Conservation (phyloP, 2,888 invertebrate species). For the Seira sanloemensis region DNA sequence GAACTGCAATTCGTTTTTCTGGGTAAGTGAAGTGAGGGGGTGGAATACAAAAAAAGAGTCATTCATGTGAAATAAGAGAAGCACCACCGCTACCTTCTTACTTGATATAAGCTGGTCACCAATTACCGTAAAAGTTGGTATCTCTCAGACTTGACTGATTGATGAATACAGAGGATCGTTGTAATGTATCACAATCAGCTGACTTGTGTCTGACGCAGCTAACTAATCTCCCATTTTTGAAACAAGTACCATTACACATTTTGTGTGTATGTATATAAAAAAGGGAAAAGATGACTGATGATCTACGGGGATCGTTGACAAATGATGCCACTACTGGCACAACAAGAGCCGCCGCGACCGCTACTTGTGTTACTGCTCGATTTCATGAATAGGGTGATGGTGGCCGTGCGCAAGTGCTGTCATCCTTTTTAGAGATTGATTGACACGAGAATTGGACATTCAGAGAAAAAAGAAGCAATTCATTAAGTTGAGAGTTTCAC, state of each 20-base stretch:
- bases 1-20: no score
- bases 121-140: slow-evolving; percentile 50
- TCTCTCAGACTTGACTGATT: slow-evolving; percentile 37
- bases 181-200: slow-evolving; percentile 36
- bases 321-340: slow-evolving; percentile 38
- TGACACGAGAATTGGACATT: slow-evolving; percentile 56
- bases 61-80: background rate
- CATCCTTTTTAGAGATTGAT: slow-evolving; percentile 51
- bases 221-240: background rate
- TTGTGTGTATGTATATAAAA: background rate
- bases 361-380: background rate
- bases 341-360: background rate
- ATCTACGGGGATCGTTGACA: slow-evolving; percentile 48
- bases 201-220: background rate
- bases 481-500: slow-evolving; percentile 14
- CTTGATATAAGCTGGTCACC: slow-evolving; percentile 37
- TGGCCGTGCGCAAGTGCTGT: background rate
- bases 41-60: background rate
- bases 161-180: slow-evolving; percentile 41
- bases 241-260: background rate
- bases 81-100: background rate
- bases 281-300: slow-evolving; percentile 55
- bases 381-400: background rate
- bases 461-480: slow-evolving; percentile 44
- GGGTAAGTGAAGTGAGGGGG: background rate